Evolutionary conservation across 1,140 invertebrate genomes (phyloP).

Genomic region (Amphibalanus amphitrite): DNA sequence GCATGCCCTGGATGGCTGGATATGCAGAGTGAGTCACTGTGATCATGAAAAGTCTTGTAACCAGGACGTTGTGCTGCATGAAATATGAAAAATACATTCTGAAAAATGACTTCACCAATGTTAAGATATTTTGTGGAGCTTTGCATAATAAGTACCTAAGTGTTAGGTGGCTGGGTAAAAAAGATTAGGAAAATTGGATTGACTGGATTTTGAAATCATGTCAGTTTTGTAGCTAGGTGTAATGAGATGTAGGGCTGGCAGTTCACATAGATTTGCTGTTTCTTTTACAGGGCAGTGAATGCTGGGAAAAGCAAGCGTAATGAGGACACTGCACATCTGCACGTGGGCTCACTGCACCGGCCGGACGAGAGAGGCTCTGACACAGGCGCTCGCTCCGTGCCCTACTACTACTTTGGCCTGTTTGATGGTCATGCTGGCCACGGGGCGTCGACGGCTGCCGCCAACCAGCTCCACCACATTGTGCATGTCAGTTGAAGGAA

Average conservation of each 20-base stretch:
- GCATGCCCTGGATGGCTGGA: conserved; percentile 52
- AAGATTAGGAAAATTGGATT: too few relatives aligned
- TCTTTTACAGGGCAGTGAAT: conserved; percentile 40
- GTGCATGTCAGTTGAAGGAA: conserved; percentile 52
- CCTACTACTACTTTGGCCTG: conserved; percentile 60
- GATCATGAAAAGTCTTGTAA: background rate
- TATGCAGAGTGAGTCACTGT: conserved; percentile 51
- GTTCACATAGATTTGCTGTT: background rate
- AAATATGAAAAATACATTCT: too few relatives aligned
- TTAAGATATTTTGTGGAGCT: background rate
- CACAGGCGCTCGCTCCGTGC: conserved; percentile 24
- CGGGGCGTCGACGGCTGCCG: conserved; percentile 58
- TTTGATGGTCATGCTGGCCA: conserved; percentile 77
- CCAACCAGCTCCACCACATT: conserved; percentile 58
- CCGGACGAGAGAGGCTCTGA: too few relatives aligned
- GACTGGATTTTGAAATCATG: too few relatives aligned
- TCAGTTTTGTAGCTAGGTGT: too few relatives aligned
- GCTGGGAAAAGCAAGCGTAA: conserved; percentile 63
- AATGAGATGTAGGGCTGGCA: too few relatives aligned
- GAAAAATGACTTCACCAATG: too few relatives aligned
- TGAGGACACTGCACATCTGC: conserved; percentile 56
- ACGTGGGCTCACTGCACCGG: conserved; percentile 17
- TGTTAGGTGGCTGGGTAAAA: too few relatives aligned
- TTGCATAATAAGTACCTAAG: too few relatives aligned
- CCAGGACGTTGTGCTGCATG: too few relatives aligned